Base-by-base conservation (phyloP, 2,888 invertebrate species). In the Pseudoips prasinana region DNA sequence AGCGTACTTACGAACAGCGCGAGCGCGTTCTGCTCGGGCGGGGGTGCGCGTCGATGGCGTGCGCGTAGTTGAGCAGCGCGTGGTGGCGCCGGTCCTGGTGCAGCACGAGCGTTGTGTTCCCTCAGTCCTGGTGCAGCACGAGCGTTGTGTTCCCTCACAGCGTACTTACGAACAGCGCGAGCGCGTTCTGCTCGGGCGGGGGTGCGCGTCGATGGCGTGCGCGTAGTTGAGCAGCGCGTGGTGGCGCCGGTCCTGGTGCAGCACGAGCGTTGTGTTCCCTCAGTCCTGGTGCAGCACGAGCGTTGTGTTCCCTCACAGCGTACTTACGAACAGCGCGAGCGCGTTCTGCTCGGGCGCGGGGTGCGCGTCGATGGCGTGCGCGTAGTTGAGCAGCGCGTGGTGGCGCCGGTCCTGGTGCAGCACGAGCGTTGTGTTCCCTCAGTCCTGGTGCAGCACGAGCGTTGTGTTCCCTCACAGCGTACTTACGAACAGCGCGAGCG, bases 1-100 rank as follows among this genome's bases (percentile, higher is more conserved):
- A 5, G 14, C 2, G 14, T 14, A 73, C 94, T 90, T 79, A 96
- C 95, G 77, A 96, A 94, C 63, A 94, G 88, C 27, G 95, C 93
- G 51, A 95, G 90, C 7, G 95, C 94, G 59, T 92, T 91, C 75
- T 96, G 96, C 69, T 96, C 96, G 28, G 92, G 91, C 0, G 90
- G 75, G 93, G 90, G 59, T 93, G 91, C 52, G 92, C 86, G 75
- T 97, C 97, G 51, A 97, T 92, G 66, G 92, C 92, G 66, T 92
- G 92, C 18, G 96, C 95, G 76, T 94, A 96, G 77, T 95, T 94
- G 93, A 97, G 96, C 51, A 97, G 90, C 46, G 95, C 92, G 80
- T 97, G 97, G 60, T 95, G 95, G 46, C 94, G 90, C 43, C 97
- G 91, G 84, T 97, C 97, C 87, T 96, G 96, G 80, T 97, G 97